A percentile compares a stretch with the other conserved stretches of the same genome.
These are phyloP conservation scores for Allacma fusca DNA, from an alignment of 2,888 invertebrate species.

Conservation along the genomic window DNA sequence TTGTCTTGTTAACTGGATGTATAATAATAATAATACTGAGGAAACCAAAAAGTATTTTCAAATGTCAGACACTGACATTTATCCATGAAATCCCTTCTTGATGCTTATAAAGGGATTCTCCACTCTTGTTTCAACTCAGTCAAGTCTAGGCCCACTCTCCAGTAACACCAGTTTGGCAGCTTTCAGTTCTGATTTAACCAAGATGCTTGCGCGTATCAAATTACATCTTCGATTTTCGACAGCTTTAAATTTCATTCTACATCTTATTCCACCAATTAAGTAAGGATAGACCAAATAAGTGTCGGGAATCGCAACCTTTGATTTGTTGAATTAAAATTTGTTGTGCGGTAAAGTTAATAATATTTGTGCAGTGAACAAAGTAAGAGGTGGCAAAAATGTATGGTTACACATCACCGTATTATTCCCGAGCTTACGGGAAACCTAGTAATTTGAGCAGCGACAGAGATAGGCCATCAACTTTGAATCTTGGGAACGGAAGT, in stretches of 20 bases:
- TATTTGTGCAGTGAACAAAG: too few relatives aligned
- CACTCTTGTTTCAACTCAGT: slow-evolving; percentile 34
- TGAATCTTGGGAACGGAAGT: slow-evolving; percentile 51
- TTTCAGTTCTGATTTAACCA: too few relatives aligned
- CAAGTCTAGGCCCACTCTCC: not conserved
- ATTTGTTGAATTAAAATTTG: too few relatives aligned
- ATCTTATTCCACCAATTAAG: too few relatives aligned
- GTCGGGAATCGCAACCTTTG: too few relatives aligned
- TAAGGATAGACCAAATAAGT: too few relatives aligned
- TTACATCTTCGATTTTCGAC: too few relatives aligned
- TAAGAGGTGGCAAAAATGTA: too few relatives aligned
- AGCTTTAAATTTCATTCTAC: too few relatives aligned
- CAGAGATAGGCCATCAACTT: slow-evolving; percentile 55
- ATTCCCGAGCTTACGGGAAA: slow-evolving; percentile 47
- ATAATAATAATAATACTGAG: slow-evolving; percentile 12
- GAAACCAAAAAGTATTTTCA: slow-evolving; percentile 18
- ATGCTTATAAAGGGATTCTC: slow-evolving; percentile 26
- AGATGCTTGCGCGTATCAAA: too few relatives aligned
- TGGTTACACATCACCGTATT: slow-evolving; percentile 47
- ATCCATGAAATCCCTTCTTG: slow-evolving; percentile 41
- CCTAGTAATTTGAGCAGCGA: slow-evolving; percentile 35
- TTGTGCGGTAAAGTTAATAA: too few relatives aligned
- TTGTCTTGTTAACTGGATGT: not conserved
- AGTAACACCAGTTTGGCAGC: not conserved
- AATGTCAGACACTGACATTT: slow-evolving; percentile 61